phyloP scores from a whole-genome alignment of 2,797 vertebrate species.

The Melanotaenia pygmaea region DNA sequence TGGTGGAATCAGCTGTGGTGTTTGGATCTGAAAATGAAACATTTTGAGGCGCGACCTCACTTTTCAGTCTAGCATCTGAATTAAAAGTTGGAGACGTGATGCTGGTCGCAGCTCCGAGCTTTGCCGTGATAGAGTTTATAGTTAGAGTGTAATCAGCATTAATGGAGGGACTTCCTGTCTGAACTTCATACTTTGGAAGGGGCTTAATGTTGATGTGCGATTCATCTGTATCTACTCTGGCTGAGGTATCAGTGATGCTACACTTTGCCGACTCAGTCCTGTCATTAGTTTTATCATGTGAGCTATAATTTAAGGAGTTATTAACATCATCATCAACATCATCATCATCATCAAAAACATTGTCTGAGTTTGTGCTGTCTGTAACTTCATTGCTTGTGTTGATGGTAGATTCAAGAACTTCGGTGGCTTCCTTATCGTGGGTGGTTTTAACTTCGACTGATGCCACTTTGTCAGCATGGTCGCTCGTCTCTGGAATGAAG shows the following conservation, averaged over 20 bases:
- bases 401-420: conserved; percentile 11
- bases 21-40: conserved; percentile 9
- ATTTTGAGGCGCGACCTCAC: conserved; percentile 12
- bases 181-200: conserved; percentile 21
- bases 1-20: conserved; percentile 1
- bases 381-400: conserved; percentile 66
- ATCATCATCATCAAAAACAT: conserved; percentile 71
- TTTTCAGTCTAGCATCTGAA: conserved; percentile 31
- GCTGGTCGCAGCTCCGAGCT: conserved; percentile 63
- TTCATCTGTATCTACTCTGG: conserved; percentile 17
- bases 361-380: conserved; percentile 74
- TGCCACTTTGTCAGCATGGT: conserved; percentile 16
- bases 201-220: conserved; percentile 13
- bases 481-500: accelerated
- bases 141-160: conserved; percentile 51
- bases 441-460: conserved; percentile 12
- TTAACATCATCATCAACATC: conserved; percentile 42
- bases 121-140: conserved; percentile 67
- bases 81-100: conserved; percentile 43
- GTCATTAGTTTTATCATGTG: conserved; percentile 32
- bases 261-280: conserved; percentile 11
- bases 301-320: conserved; percentile 35
- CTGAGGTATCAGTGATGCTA: conserved; percentile 8
- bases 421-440: conserved; percentile 38
- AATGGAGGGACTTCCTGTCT: conserved; percentile 18